phyloP scores from a whole-genome alignment of 2,113 vertebrate species.

The Pungitius pungitius region DNA sequence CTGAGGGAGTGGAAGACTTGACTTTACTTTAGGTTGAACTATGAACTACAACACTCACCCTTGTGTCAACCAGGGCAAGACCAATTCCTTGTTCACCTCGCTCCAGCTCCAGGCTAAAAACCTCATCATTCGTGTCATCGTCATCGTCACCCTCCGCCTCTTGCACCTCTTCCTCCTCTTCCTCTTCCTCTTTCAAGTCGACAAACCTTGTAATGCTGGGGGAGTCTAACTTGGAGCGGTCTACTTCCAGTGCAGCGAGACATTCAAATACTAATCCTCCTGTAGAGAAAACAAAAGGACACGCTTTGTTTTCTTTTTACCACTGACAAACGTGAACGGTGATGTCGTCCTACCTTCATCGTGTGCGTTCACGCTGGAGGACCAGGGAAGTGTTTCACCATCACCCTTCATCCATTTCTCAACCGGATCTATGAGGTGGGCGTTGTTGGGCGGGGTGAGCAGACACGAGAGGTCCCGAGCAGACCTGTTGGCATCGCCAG shows the following conservation, averaged over 20 bases:
- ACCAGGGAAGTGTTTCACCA: conserved; percentile 14
- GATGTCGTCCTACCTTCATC: conserved; percentile 56
- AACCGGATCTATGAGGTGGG: conserved; percentile 51
- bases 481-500: conserved; percentile 27
- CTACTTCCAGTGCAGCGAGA: conserved; percentile 61
- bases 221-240: conserved; percentile 34
- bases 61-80: conserved; percentile 78
- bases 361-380: conserved; percentile 18
- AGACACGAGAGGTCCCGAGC: conserved; percentile 71
- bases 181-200: conserved; percentile 63
- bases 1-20: neutral
- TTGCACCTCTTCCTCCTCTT: conserved; percentile 59
- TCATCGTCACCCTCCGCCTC: conserved; percentile 39
- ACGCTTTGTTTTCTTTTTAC: neutral
- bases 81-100: conserved; percentile 77
- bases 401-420: conserved; percentile 25
- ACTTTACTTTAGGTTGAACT: neutral
- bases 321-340: neutral
- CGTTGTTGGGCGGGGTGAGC: conserved; percentile 77
- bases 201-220: conserved; percentile 21
- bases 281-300: neutral
- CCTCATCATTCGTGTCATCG: conserved; percentile 63
- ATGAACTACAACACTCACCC: conserved; percentile 65
- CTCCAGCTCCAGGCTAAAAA: conserved; percentile 81
- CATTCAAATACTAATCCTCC: conserved; percentile 66